Evolutionary conservation across 2,113 vertebrate genomes (phyloP).

Genomic region (Syngnathoides biaculeatus): DNA sequence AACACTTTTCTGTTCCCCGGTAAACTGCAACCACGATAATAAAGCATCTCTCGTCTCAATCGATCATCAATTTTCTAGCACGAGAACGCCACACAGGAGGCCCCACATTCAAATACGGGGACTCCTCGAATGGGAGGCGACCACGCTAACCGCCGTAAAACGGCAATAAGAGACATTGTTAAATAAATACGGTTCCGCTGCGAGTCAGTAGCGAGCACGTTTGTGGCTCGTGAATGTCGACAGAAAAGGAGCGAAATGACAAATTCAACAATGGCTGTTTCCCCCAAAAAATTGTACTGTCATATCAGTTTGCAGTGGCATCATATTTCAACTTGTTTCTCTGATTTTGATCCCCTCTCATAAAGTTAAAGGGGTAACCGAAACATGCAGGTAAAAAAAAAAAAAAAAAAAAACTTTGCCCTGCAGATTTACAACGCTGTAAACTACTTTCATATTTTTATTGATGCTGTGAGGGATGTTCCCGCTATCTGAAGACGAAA

Average conservation of each 20-base stretch:
- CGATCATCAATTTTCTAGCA: no score
- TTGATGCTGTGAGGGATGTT: conserved; percentile 1
- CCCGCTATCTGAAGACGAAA: not conserved
- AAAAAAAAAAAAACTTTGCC: not conserved
- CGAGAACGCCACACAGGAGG: not conserved
- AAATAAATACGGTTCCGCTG: not conserved
- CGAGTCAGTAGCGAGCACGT: not conserved
- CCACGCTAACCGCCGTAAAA: not conserved
- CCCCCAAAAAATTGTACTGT: not conserved
- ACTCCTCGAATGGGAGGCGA: not conserved
- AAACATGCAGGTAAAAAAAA: not conserved
- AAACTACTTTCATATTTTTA: not conserved
- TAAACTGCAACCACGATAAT: not conserved
- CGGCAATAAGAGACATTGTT: not conserved
- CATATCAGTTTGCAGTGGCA: not conserved
- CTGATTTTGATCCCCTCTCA: not conserved
- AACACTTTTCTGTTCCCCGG: no score
- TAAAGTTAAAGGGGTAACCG: not conserved
- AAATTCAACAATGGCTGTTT: not conserved
- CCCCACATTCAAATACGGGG: not conserved
- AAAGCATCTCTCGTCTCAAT: not conserved
- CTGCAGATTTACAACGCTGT: not conserved
- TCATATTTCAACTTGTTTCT: not conserved
- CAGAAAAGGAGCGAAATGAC: not conserved
- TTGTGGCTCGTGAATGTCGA: not conserved